A percentile compares a stretch with the other conserved stretches of the same genome.
phyloP scores from a whole-genome alignment of 2,113 vertebrate species.

The Formicarius rufipectus region DNA sequence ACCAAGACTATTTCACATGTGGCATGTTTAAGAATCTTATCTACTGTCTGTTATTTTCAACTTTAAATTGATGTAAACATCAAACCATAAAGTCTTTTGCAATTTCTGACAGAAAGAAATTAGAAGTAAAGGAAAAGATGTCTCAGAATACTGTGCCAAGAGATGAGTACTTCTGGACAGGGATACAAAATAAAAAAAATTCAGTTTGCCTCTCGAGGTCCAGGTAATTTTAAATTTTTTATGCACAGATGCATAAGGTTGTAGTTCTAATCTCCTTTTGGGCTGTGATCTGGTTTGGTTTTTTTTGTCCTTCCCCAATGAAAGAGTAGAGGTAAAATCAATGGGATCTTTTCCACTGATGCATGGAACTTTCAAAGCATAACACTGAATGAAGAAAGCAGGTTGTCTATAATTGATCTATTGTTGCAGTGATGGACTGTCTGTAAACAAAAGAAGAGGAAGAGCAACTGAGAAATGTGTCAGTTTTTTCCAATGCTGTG shows the following conservation, averaged over 20 bases:
- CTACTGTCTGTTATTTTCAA: not conserved
- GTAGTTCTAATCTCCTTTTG: not conserved
- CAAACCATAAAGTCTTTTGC: not conserved
- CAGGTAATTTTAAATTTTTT: not conserved
- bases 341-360: not conserved
- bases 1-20: not conserved
- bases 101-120: not conserved
- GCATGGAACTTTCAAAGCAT: not conserved
- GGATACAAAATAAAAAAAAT: not conserved
- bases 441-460: not conserved
- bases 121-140: not conserved
- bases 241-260: not conserved
- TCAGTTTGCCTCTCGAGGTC: not conserved
- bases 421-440: not conserved
- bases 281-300: rapidly evolving
- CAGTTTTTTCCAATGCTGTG: not conserved
- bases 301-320: not conserved
- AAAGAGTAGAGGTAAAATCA: not conserved
- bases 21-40: not conserved
- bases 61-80: not conserved
- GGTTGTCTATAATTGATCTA: not conserved
- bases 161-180: not conserved
- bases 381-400: slow-evolving; percentile 11
- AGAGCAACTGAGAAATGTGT: not conserved
- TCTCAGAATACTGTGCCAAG: not conserved